These are phyloP conservation scores for Ictidomys tridecemlineatus DNA, from an alignment of 2,113 vertebrate species.

Conservation along the genomic window DNA sequence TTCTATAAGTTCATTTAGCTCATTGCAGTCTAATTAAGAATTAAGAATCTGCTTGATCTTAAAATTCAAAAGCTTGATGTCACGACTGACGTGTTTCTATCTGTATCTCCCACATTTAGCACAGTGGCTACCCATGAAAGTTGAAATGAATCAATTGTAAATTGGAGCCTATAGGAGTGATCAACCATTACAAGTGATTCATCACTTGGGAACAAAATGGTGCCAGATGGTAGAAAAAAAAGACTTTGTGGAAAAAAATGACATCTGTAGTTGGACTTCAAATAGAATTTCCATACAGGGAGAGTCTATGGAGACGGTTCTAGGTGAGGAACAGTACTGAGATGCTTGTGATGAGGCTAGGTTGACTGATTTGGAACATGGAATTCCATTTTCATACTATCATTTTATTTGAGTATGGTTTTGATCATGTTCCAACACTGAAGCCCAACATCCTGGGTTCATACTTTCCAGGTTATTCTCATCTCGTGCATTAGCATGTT, in stretches of 20 bases:
- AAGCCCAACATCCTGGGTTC: neutral
- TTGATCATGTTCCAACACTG: neutral
- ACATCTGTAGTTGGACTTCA: constrained; percentile 7
- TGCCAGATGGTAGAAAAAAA: neutral
- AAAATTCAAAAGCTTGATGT: constrained; percentile 63
- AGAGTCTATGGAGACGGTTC: neutral
- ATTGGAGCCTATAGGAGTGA: neutral
- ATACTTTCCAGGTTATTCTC: neutral
- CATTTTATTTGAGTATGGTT: constrained; percentile 48
- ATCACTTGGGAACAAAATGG: constrained; percentile 31
- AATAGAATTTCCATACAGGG: neutral
- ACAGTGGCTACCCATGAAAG: neutral
- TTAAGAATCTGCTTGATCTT: constrained; percentile 44
- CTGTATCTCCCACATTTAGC: neutral
- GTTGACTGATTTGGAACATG: neutral
- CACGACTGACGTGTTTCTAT: neutral
- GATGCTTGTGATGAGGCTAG: neutral
- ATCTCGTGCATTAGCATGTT: neutral
- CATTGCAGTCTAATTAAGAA: constrained; percentile 31
- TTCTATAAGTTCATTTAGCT: constrained; percentile 12
- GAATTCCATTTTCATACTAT: constrained; percentile 25
- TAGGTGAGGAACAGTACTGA: neutral
- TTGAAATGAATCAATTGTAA: neutral
- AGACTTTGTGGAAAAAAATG: constrained; percentile 8
- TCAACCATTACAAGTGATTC: neutral